Base-by-base conservation (phyloP, 2,113 vertebrate genomes). In the Ondatra zibethicus region DNA sequence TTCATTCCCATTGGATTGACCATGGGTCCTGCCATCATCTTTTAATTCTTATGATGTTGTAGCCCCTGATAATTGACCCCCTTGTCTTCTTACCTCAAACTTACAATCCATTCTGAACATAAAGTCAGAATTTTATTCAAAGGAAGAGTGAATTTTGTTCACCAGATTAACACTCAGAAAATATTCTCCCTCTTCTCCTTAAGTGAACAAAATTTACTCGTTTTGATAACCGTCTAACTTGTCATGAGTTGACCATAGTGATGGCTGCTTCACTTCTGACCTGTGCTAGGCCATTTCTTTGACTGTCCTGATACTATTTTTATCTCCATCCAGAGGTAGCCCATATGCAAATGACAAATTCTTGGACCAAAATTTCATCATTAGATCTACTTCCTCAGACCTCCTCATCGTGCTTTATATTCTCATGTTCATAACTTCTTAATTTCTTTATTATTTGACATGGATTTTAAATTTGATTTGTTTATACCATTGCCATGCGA, bases 381-480 rank as follows among this genome's bases (percentile, higher is more conserved):
- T 61, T 86, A 19, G 17, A 96, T 81, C 45, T 92, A 14, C 45
- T 50, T 94, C 88, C 50, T 76, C 75, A 88, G 11, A 88, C 45
- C 0, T 88, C 47, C 23, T 47, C 73, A 12, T 39, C 81, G 77
- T 58, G 11, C 4, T 55, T 93, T 72, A 17, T 92, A 73, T 86
- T 55, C 66, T 93, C 5, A 70, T 6, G 25, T 17, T 92, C 72
- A n/a, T 7, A 81, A 9, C 7, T 52, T 87, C 72, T 50, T 39
- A 66, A 78, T 61, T 94, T 68, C 70, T 76, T n/a, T 75, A 85
- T 75, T 80, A 95, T 70, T 92, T 85, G 33, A 93, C 93, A 75
- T 19, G 4, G 5, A 13, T 78, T 55, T 80, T 39, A 63, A 76
- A 39, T 75, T 81, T 72, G 21, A n/a, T 85, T 72, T 61, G 5